Conservation (phyloP, 2,113 vertebrate genomes). For the Procavia capensis region DNA sequence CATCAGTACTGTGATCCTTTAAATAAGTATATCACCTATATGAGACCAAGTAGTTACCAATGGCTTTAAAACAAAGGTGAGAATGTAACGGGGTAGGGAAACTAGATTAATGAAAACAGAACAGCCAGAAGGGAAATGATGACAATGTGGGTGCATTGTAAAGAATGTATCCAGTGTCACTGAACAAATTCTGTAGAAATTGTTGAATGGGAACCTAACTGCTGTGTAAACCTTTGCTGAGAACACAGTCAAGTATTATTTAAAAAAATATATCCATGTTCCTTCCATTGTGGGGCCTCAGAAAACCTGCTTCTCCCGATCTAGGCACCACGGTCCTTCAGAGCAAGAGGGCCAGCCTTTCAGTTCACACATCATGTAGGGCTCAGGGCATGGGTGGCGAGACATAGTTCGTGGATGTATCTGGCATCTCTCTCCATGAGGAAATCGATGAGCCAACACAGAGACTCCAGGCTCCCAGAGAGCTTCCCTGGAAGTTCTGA, state of each 20-base stretch:
- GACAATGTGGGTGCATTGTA: not conserved
- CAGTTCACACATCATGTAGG: not conserved
- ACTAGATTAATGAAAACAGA: not conserved
- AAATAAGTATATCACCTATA: not conserved
- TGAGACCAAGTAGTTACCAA: not conserved
- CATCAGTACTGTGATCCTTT: not conserved
- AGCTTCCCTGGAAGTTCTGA: constrained; percentile 21
- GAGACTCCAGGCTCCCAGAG: not conserved
- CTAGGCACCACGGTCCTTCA: too few species aligned
- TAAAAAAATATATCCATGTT: not conserved
- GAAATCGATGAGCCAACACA: not conserved
- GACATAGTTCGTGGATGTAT: not conserved
- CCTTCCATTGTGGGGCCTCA: not conserved
- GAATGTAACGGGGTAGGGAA: not conserved
- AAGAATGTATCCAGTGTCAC: not conserved
- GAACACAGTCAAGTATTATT: not conserved
- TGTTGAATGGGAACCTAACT: not conserved
- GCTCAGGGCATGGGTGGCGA: not conserved
- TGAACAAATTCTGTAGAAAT: not conserved
- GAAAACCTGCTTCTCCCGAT: too few species aligned
- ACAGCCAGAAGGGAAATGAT: not conserved
- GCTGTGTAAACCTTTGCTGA: not conserved
- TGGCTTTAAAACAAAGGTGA: not conserved
- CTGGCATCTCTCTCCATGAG: not conserved
- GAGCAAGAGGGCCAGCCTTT: too few species aligned